Evolutionary conservation across 1,140 invertebrate genomes (phyloP).

Genomic region (Homarus americanus): DNA sequence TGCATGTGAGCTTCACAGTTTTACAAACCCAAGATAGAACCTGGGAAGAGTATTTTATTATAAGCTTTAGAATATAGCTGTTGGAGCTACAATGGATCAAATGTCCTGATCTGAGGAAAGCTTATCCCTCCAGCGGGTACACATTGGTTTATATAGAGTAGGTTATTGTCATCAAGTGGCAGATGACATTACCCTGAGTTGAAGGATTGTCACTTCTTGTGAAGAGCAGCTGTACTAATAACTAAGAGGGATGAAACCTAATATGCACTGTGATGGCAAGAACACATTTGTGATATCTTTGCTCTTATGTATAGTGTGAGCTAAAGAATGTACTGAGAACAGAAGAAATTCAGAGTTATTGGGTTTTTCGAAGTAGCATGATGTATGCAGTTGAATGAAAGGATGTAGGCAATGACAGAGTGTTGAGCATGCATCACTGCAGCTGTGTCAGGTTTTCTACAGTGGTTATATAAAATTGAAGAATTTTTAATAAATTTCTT

Average conservation of each 20-base stretch:
- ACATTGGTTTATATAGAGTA: background rate
- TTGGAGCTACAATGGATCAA: background rate
- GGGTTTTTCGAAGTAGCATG: background rate
- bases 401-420: background rate
- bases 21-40: background rate
- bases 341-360: background rate
- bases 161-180: background rate
- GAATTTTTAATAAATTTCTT: background rate
- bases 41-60: constrained; percentile 6
- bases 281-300: background rate
- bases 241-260: background rate
- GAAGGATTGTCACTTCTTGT: background rate
- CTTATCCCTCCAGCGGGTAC: background rate
- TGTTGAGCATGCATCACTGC: background rate
- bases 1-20: constrained; percentile 1
- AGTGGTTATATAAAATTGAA: background rate
- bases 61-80: constrained; percentile 4
- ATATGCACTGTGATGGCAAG: background rate
- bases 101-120: background rate
- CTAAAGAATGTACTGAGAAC: background rate
- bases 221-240: constrained; percentile 3
- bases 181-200: background rate
- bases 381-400: background rate
- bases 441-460: background rate
- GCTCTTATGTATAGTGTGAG: background rate